Evolutionary conservation across 2,113 vertebrate genomes (phyloP), one percentile per base, ranked within the genome.

Genomic region (Daphoenositta chrysoptera): DNA sequence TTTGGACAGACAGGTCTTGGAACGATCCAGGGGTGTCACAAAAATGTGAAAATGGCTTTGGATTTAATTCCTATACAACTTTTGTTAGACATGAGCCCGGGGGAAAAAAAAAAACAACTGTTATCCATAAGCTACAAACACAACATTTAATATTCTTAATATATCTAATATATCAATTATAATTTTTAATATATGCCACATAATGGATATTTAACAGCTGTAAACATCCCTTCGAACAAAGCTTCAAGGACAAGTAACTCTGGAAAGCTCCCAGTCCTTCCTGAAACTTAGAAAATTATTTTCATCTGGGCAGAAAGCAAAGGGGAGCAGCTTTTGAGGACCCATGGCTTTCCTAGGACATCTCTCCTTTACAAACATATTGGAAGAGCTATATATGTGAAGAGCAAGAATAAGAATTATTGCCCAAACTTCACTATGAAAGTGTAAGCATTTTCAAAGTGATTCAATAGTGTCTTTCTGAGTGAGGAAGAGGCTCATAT

Each of bases 71-170:
- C 70, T 27, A 40, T 56, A 7, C 24, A 78, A 35, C 31, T 80
- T 50, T 6, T 54, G 70, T 54, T 3, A 73, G 45, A 16, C 0
- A 0, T 21, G n/a, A 66, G 26, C 26, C 7, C 4, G 4, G 13
- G 22, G 20, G 3, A 1, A 6, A 4, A 5, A 30, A 57, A 40
- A 9, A 24, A 13, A 21, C 19, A 13, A 21, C 19, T 12, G 13
- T 56, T 75, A 64, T 53, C 28, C 28, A 61, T 39, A 65, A 82
- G 21, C 26, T 75, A 39, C 44, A 81, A 51, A 44, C 23, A 20
- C 23, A 66, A 22, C 13, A 40, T 9, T 17, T 40, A 47, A 15
- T 89, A 45, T 51, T 35, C 30, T 53, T 44, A 27, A 50, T 58
- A 31, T 21, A 27, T 21, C 13, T 50, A 37, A 27, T 35, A 27